phyloP scores from a whole-genome alignment of 2,113 vertebrate species.

The Cynoglossus semilaevis region DNA sequence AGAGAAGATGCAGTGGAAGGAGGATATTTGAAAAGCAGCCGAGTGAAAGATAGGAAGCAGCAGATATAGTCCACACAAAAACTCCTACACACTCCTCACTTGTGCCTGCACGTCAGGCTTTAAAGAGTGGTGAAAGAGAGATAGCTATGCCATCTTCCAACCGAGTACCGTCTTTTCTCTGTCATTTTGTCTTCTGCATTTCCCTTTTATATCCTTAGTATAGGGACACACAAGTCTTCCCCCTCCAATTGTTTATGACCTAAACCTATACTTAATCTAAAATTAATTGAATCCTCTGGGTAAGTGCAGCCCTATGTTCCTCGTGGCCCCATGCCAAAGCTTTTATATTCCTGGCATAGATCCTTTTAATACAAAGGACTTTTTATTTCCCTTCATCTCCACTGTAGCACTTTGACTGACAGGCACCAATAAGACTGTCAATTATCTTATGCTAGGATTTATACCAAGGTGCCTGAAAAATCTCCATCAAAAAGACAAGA shows the following conservation, averaged over 20 bases:
- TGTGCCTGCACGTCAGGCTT: constrained; percentile 46
- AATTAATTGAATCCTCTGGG: constrained; percentile 1
- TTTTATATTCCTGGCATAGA: constrained; percentile 10
- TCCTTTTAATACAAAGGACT: constrained; percentile 18
- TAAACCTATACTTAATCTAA: background rate
- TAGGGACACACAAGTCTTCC: background rate
- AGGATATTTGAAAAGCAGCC: constrained; percentile 24
- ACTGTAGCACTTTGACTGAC: constrained; percentile 7
- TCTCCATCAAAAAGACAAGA: constrained; percentile 25
- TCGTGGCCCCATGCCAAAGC: constrained; percentile 1
- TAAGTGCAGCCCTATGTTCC: constrained; percentile 5
- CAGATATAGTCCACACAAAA: constrained; percentile 55
- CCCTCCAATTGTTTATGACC: background rate
- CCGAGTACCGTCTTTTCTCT: background rate
- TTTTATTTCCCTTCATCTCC: constrained; percentile 25
- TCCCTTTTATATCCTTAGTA: background rate
- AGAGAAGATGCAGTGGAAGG: constrained; percentile 23
- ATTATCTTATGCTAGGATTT: constrained; percentile 35
- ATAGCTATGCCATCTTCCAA: constrained; percentile 23
- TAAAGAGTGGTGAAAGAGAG: constrained; percentile 24
- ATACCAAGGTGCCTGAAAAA: constrained; percentile 6
- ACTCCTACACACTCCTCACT: constrained; percentile 53
- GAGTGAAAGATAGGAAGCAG: constrained; percentile 44
- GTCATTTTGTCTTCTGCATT: constrained; percentile 12
- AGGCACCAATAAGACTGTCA: constrained; percentile 11